These are phyloP conservation scores for Apamea crenata DNA, from an alignment of 2,888 invertebrate species.

Conservation along the genomic window DNA sequence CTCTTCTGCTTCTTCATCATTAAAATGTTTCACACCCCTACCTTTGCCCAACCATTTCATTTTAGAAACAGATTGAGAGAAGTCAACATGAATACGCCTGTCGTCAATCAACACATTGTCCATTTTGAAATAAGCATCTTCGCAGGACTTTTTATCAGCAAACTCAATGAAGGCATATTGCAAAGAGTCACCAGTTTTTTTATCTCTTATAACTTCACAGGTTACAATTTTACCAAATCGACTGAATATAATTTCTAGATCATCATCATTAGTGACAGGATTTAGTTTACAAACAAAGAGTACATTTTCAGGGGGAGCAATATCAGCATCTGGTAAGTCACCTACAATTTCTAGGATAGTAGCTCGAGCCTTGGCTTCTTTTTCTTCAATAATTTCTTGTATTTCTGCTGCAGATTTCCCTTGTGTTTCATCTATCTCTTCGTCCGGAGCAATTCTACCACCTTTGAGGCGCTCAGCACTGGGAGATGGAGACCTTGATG, in stretches of 20 bases:
- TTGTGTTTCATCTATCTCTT: constrained; percentile 96
- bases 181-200: constrained; percentile 97
- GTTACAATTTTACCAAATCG: constrained; percentile 98
- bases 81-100: constrained; percentile 99
- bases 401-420: constrained; percentile 96
- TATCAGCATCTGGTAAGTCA: constrained; percentile 98
- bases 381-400: constrained; percentile 96
- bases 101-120: constrained; percentile 99
- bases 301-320: constrained; percentile 99
- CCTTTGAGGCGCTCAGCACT: constrained; percentile 95
- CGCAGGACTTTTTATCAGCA: constrained; percentile 97
- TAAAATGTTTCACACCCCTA: constrained; percentile 92
- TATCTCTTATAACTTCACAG: constrained; percentile 99
- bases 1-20: constrained; percentile 75
- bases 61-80: constrained; percentile 99
- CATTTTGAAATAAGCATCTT: constrained; percentile 99
- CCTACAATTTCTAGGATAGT: constrained; percentile 99
- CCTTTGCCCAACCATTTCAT: constrained; percentile 97
- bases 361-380: constrained; percentile 98
- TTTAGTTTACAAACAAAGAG: constrained; percentile 99
- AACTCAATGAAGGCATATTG: constrained; percentile 99
- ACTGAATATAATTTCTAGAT: constrained; percentile 99
- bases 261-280: constrained; percentile 99
- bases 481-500: constrained; percentile 97
- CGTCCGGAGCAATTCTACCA: constrained; percentile 97